phyloP scores from a whole-genome alignment of 2,888 invertebrate genomes.

The Athalia cordata region DNA sequence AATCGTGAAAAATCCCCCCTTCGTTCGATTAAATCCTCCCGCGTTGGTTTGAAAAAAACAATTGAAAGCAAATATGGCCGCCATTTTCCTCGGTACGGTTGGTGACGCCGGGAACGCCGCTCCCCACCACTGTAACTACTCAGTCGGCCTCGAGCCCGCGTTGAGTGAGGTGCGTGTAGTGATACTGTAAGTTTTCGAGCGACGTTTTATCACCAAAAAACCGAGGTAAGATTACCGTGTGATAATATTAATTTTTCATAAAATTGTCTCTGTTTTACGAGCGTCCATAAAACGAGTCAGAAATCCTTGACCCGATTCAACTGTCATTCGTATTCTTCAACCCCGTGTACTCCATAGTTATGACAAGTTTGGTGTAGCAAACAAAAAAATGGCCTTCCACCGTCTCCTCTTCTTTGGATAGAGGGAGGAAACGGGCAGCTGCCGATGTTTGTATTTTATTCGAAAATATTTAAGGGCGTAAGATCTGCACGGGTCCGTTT shows the following conservation, averaged over 20 bases:
- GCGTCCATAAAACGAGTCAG: neutral
- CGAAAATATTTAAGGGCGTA: neutral
- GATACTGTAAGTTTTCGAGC: constrained; percentile 53
- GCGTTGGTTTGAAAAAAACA: neutral
- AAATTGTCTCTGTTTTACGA: neutral
- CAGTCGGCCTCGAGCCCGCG: constrained; percentile 66
- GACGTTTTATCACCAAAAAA: constrained; percentile 56
- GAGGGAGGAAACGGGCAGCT: constrained; percentile 4
- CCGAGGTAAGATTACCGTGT: constrained; percentile 58
- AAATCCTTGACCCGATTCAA: neutral
- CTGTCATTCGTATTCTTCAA: no score
- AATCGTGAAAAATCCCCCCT: no score
- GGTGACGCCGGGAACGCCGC: constrained; percentile 46
- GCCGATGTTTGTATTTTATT: constrained; percentile 2
- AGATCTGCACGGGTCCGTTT: no score
- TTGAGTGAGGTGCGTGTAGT: constrained; percentile 55
- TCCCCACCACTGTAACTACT: constrained; percentile 46
- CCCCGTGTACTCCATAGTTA: neutral
- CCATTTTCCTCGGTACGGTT: neutral
- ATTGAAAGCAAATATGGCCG: neutral
- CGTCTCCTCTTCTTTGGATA: neutral
- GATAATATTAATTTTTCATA: neutral
- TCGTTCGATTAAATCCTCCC: neutral
- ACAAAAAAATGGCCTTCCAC: constrained; percentile 39
- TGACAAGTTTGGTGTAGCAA: constrained; percentile 35